Base-by-base conservation (phyloP, 2,888 invertebrate genomes). In the Altica lythri region DNA sequence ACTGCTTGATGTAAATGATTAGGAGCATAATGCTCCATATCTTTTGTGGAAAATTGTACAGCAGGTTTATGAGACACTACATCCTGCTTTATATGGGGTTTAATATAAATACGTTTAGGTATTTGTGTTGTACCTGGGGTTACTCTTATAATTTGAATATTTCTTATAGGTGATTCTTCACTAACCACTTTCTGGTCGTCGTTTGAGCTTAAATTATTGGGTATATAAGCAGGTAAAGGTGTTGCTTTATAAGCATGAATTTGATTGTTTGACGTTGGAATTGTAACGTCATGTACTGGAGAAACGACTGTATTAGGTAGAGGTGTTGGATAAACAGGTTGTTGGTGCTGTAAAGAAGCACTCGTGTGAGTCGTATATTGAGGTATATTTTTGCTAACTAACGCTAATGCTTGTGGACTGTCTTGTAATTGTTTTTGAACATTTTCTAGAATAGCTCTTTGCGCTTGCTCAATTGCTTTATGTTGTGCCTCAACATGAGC, bases 401-500 rank as follows among this genome's bases (percentile, higher is more conserved):
- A 50, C 5, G 48, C 10, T 18, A 54, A 19, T n/a, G 53, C 45
- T 48, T 57, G 56, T 1, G 59, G 32, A 30, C 34, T 42, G 25
- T 17, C 16, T 10, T 61, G 40, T 4, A 59, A 30, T 12, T 38
- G 14, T 6, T 53, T 54, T 18, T 58, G 45, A 2, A 58, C 48
- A 13, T 58, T 56, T 35, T 61, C 68, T 6, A 60, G 48, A 2
- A 64, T 68, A 19, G 52, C 60, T 35, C 62, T 55, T 53, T 64
- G 60, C 8, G 70, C 70, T 25, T 64, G 52, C 32, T 54, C 60
- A 35, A 72, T 69, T n/a, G 69, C 69, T 45, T 66, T 58, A 45
- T 70, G 68, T 47, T 72, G 71, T 9, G 68, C 70, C 47, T 67
- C 57, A 4, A 74, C 69, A 13, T 72, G 69, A 14, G 69, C 68